Percentiles rank a stretch among this genome's conserved stretches.
phyloP scores from a whole-genome alignment of 2,888 invertebrate species.

The Morinoia aosen region DNA sequence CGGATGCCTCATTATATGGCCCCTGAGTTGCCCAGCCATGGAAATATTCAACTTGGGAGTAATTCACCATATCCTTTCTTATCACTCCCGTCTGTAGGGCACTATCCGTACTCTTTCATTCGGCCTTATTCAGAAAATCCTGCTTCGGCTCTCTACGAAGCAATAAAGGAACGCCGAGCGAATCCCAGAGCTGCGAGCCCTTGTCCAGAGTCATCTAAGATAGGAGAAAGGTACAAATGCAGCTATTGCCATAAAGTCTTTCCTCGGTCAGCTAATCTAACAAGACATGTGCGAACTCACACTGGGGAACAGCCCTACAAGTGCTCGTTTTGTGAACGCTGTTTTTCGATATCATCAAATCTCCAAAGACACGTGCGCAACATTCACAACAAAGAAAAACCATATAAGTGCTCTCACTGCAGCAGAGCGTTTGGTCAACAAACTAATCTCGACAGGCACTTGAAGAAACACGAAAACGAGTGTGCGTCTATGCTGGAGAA shows the following conservation, averaged over 20 bases:
- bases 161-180: constrained; percentile 44
- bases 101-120: constrained; percentile 58
- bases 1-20: neutral
- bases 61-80: constrained; percentile 49
- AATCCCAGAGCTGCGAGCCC: neutral
- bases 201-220: constrained; percentile 18
- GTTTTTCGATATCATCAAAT: constrained; percentile 98
- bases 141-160: constrained; percentile 53
- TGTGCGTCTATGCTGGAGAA: constrained; percentile 56
- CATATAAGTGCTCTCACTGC: constrained; percentile 57
- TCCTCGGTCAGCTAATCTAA: constrained; percentile 96
- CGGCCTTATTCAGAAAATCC: constrained; percentile 31
- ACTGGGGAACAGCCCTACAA: constrained; percentile 98
- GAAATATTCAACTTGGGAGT: constrained; percentile 23
- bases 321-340: constrained; percentile 97
- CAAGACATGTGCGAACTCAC: constrained; percentile 95
- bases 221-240: constrained; percentile 80
- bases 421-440: constrained; percentile 62
- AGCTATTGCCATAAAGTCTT: constrained; percentile 97
- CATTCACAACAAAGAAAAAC: constrained; percentile 89
- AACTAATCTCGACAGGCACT: constrained; percentile 60
- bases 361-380: constrained; percentile 97
- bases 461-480: constrained; percentile 59
- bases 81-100: constrained; percentile 50
- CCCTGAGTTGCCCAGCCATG: neutral